Evolutionary conservation across 2,113 vertebrate species (phyloP).

Genomic region (Butorides virescens): DNA sequence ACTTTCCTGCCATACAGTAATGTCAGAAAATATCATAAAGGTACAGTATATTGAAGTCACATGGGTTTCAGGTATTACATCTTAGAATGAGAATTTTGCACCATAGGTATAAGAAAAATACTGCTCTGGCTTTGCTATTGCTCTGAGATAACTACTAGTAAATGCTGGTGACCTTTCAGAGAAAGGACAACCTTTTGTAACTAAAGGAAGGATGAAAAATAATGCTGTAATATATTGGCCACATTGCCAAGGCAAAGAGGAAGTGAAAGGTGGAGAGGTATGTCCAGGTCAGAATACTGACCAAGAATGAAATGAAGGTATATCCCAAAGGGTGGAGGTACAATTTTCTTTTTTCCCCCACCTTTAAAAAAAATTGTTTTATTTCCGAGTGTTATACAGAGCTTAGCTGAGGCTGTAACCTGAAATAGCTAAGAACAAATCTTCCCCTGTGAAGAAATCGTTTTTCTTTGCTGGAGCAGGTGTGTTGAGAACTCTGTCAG

Average conservation of each 20-base stretch:
- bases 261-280: background rate
- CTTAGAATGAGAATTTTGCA: background rate
- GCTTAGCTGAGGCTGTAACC: background rate
- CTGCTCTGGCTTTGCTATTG: background rate
- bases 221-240: background rate
- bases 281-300: background rate
- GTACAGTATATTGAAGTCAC: background rate
- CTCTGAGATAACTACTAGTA: background rate
- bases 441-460: background rate
- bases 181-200: background rate
- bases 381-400: background rate
- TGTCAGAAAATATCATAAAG: background rate
- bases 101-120: background rate
- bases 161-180: background rate
- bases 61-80: background rate
- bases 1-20: background rate
- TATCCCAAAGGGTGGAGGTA: background rate
- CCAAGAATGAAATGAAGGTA: background rate
- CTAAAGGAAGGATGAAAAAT: background rate
- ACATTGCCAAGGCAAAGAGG: background rate
- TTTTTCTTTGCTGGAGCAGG: background rate
- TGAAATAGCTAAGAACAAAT: background rate
- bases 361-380: background rate
- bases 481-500: background rate
- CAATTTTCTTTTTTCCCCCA: rapidly evolving